Evolutionary conservation across 2,888 invertebrate genomes (phyloP).

Genomic region (Drosophila quinaria): DNA sequence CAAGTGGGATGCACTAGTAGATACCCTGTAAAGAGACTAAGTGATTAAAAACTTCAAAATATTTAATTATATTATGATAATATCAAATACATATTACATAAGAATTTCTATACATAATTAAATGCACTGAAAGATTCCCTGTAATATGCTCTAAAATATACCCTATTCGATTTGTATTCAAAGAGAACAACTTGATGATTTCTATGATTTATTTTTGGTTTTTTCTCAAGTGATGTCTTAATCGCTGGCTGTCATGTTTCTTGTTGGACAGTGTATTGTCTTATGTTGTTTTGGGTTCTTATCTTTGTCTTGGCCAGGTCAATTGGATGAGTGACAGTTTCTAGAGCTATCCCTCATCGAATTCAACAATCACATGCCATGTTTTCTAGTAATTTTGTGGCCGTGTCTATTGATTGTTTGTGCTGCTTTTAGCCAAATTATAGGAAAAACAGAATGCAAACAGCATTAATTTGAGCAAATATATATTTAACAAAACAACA

Average conservation of each 20-base stretch:
- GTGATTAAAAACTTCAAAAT: not conserved
- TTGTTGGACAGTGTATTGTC: constrained; percentile 38
- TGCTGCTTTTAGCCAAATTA: constrained; percentile 60
- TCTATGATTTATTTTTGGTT: constrained; percentile 60
- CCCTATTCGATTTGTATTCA: not conserved
- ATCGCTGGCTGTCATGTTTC: constrained; percentile 71
- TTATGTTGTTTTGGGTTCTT: constrained; percentile 13
- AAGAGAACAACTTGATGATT: constrained; percentile 16
- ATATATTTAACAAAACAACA: constrained; percentile 28
- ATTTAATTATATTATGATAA: not conserved
- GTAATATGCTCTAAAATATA: not conserved
- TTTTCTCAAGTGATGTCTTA: constrained; percentile 50
- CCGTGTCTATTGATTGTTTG: constrained; percentile 34
- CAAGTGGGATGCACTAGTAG: not conserved
- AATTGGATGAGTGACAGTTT: constrained; percentile 52
- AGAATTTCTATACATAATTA: not conserved
- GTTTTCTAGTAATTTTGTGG: constrained; percentile 18
- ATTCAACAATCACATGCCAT: constrained; percentile 14
- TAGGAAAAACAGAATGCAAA: constrained; percentile 63
- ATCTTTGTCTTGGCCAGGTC: constrained; percentile 34
- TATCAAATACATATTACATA: not conserved
- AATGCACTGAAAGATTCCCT: not conserved
- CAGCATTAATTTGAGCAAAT: constrained; percentile 68
- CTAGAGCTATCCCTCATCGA: constrained; percentile 26
- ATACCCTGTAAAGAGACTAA: not conserved